Conservation (phyloP, 2,113 vertebrate genomes). For the Dipodomys spectabilis region DNA sequence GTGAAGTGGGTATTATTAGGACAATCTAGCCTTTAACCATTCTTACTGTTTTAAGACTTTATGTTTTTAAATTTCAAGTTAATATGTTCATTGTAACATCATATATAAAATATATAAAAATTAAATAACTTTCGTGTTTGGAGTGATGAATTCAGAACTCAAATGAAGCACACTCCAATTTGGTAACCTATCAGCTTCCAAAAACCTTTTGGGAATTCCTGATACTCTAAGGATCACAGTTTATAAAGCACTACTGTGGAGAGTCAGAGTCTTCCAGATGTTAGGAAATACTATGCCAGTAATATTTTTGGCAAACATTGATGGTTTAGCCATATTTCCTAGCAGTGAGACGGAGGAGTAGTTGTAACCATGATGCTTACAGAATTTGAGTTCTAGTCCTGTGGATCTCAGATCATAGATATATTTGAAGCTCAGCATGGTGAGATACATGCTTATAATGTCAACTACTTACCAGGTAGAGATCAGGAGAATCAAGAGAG, state of each 20-base stretch:
- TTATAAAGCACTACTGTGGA: background rate
- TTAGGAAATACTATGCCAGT: background rate
- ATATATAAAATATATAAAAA: background rate
- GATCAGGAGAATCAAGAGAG: no score
- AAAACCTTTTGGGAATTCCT: background rate
- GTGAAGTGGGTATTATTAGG: background rate
- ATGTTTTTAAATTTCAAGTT: background rate
- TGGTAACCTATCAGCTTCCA: background rate
- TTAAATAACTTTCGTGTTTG: background rate
- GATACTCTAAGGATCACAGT: background rate
- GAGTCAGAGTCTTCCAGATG: background rate
- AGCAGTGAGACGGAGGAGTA: background rate
- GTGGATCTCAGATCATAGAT: background rate
- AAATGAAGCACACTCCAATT: background rate
- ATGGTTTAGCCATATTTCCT: background rate
- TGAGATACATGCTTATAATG: no score
- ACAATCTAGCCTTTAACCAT: background rate
- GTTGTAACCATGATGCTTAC: background rate
- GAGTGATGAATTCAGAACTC: background rate
- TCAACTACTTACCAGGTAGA: no score
- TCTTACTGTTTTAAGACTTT: background rate
- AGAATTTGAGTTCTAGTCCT: background rate
- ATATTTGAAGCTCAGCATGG: background rate
- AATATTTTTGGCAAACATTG: constrained; percentile 26
- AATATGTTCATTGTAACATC: background rate